These are phyloP conservation scores for Lithophane ornitopus DNA, from an alignment of 2,888 invertebrate species.

Conservation along the genomic window DNA sequence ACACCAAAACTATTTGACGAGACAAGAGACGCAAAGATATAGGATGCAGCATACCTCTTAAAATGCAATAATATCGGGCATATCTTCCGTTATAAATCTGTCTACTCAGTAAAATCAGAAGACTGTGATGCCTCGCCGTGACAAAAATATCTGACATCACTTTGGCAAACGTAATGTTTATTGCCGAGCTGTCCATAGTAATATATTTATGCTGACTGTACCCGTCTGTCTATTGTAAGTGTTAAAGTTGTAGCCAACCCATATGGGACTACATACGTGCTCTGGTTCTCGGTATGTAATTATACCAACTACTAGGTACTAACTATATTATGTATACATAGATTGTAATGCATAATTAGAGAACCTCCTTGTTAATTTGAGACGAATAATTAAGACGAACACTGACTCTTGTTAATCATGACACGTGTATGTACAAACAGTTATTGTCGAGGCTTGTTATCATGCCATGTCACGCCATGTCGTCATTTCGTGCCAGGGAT, in stretches of 20 bases:
- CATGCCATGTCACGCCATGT: background rate
- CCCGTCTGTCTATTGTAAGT: background rate
- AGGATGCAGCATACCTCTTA: background rate
- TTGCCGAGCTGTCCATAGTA: background rate
- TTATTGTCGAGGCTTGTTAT: background rate
- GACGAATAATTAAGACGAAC: background rate
- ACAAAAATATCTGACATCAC: too few species aligned
- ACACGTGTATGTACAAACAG: too few species aligned
- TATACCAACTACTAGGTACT: background rate
- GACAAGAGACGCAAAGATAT: background rate
- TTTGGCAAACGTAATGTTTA: background rate
- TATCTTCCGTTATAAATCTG: background rate
- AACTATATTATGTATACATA: background rate
- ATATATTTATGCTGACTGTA: background rate
- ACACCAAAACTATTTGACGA: too few species aligned
- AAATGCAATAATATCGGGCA: background rate
- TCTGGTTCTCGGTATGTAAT: background rate
- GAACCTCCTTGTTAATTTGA: background rate
- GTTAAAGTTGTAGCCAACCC: background rate
- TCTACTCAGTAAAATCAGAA: background rate
- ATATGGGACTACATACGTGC: background rate
- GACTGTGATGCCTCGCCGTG: background rate
- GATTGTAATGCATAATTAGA: too few species aligned
- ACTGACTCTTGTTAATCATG: background rate
- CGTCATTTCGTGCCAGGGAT: background rate